Conservation (phyloP, 2,797 vertebrate species). For the Pipistrellus nathusii region DNA sequence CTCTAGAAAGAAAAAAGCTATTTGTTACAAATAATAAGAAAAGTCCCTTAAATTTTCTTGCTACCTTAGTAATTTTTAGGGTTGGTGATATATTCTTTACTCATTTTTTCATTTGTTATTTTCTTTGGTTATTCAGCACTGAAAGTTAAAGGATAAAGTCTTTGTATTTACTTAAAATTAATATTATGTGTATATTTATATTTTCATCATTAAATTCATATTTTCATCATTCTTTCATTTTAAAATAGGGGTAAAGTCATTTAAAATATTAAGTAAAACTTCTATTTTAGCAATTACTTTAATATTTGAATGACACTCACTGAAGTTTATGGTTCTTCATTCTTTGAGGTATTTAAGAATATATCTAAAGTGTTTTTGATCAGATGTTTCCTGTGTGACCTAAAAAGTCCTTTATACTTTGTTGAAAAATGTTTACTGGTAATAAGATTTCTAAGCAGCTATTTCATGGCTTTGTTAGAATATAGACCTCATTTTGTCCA, state of each 20-base stretch:
- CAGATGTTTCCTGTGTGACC: not conserved
- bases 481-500: constrained; percentile 76
- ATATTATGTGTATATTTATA: not conserved
- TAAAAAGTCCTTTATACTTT: constrained; percentile 46
- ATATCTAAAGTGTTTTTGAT: constrained; percentile 36
- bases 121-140: not conserved
- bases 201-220: not conserved
- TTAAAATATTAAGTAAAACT: not conserved
- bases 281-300: constrained; percentile 45
- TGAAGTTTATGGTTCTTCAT: constrained; percentile 49
- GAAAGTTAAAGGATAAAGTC: not conserved
- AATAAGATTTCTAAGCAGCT: constrained; percentile 54
- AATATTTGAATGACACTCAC: constrained; percentile 45
- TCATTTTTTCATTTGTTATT: constrained; percentile 18
- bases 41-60: not conserved
- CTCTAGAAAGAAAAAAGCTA: not conserved
- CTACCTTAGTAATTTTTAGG: constrained; percentile 24
- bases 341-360: constrained; percentile 43
- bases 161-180: not conserved
- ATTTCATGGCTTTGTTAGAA: constrained; percentile 43
- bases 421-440: constrained; percentile 38
- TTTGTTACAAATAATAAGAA: constrained; percentile 13
- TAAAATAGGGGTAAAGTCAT: constrained; percentile 6
- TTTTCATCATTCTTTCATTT: constrained; percentile 55
- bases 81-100: not conserved